Evolutionary conservation across 2,113 vertebrate genomes (phyloP).

Genomic region (Hippocampus comes): DNA sequence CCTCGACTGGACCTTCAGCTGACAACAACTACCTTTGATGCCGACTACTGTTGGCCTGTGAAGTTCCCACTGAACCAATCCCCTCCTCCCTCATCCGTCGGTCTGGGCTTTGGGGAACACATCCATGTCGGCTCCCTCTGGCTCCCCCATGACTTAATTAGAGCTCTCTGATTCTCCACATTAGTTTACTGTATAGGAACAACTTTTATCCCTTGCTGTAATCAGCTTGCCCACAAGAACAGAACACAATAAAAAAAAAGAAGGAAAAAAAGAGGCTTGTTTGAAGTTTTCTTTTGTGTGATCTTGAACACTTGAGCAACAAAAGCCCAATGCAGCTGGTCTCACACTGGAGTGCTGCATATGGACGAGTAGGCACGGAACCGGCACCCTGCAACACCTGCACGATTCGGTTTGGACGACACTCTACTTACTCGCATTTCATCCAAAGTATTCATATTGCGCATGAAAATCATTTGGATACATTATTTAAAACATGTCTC

Average conservation of each 20-base stretch:
- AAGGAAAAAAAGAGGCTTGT: conserved; percentile 35
- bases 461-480: conserved; percentile 42
- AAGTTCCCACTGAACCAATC: conserved; percentile 50
- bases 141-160: conserved; percentile 76
- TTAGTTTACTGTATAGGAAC: conserved; percentile 74
- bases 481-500: conserved; percentile 44
- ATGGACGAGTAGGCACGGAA: conserved; percentile 44
- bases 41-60: conserved; percentile 60
- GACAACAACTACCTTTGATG: conserved; percentile 71
- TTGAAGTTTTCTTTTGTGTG: conserved; percentile 70
- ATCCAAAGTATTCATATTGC: conserved; percentile 41
- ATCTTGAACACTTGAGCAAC: conserved; percentile 55
- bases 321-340: conserved; percentile 59
- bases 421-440: neutral
- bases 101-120: conserved; percentile 61
- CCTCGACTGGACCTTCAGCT: conserved; percentile 62
- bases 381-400: conserved; percentile 49
- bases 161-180: conserved; percentile 68
- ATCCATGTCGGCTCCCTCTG: conserved; percentile 49
- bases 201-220: conserved; percentile 74
- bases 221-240: conserved; percentile 73
- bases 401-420: conserved; percentile 19
- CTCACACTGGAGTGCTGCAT: conserved; percentile 32
- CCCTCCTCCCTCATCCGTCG: conserved; percentile 31
- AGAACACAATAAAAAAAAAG: conserved; percentile 50